Evolutionary conservation across 2,113 vertebrate genomes (phyloP), one percentile per base, ranked within the genome.

Genomic region (Drymodes brunneopygia): DNA sequence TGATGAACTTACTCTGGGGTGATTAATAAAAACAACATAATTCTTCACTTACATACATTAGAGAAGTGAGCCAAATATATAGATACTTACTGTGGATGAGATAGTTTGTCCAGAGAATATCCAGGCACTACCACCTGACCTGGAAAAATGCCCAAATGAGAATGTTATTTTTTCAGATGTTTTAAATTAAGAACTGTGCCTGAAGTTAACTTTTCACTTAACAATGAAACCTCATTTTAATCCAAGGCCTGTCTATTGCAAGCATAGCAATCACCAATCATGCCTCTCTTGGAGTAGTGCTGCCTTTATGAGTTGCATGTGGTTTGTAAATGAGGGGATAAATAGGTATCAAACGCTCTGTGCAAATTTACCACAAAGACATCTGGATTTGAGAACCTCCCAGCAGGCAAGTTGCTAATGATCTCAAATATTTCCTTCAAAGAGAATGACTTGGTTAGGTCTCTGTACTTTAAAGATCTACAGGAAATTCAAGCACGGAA

Each of bases 401-500:
- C 61, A 91, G 82, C 65, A 93, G 75, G 92, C 88, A 94, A 75
- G 29, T 67, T 56, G 25, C 53, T 95, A 95, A 94, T 75, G 90
- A 81, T 81, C 57, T 94, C 57, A 53, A 90, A 79, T 36, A 16
- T 69, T 93, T 86, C 65, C 69, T 91, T 97, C 94, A 86, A 94
- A 95, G 56, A 83, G 77, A 91, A 91, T 65, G 25, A 40, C 72
- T 94, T 92, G 65, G 31, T 95, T 67, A 29, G 29, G n/a, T 80
- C 61, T 81, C 72, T 74, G 72, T 94, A 70, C n/a, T 71, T 90
- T 81, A 83, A 88, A 94, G 85, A 50, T 64, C 65, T 78, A 42
- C 90, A 94, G 96, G 95, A 96, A 97, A 79, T 96, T 92, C 82
- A 84, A 86, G 72, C 28, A 88, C 65, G 86, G 64, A 96, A 96